Evolutionary conservation across 2,888 invertebrate species (phyloP).

Genomic region (Temnothorax rugatulus): DNA sequence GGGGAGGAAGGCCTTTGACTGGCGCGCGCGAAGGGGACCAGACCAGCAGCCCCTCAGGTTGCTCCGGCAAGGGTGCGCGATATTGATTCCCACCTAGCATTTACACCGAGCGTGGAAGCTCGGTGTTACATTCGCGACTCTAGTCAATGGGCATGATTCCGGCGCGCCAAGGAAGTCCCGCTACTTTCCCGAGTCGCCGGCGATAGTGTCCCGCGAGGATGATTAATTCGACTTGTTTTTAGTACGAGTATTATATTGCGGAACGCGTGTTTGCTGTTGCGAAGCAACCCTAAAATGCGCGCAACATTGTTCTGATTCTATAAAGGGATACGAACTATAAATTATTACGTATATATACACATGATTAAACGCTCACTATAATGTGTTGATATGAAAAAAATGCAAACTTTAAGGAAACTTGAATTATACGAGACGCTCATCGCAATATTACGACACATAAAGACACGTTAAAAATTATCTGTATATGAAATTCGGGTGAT

Average conservation of each 20-base stretch:
- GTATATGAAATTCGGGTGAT: not conserved
- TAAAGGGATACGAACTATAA: not conserved
- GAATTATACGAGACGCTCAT: not conserved
- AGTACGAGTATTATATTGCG: not conserved
- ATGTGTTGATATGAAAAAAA: not conserved
- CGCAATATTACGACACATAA: not conserved
- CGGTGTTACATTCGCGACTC: conserved; percentile 26
- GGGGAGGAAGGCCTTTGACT: conserved; percentile 70
- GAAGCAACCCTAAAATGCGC: not conserved
- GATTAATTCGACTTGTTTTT: conserved; percentile 34
- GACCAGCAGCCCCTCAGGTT: conserved; percentile 73
- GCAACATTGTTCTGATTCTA: not conserved
- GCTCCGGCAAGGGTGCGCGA: conserved; percentile 76
- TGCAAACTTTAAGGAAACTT: not conserved
- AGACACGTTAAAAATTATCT: not conserved
- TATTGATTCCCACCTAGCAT: conserved; percentile 80
- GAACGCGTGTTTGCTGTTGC: not conserved
- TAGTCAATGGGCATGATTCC: conserved; percentile 36
- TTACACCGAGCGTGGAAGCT: conserved; percentile 59
- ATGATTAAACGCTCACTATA: not conserved
- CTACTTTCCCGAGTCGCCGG: conserved; percentile 6
- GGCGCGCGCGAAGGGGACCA: conserved; percentile 72
- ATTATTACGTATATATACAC: not conserved
- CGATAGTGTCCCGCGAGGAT: not conserved
- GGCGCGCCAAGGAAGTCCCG: conserved; percentile 2